Conservation (phyloP, 2,113 vertebrate species). For the Buteo buteo region DNA sequence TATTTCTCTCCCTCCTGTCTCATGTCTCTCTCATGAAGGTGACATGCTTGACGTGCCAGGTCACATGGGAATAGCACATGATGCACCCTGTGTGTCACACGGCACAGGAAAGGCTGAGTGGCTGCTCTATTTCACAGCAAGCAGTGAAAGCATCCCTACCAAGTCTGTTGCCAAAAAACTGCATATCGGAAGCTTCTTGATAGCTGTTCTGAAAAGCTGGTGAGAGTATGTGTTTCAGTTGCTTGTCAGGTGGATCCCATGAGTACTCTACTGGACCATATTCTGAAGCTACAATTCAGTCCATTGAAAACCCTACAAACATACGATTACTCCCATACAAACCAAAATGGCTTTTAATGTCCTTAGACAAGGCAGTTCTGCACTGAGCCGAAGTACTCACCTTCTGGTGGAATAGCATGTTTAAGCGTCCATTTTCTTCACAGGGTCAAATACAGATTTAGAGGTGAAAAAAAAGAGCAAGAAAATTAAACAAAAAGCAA, state of each 20-base stretch:
- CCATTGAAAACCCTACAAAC: not conserved
- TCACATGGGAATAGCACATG: slow-evolving; percentile 15
- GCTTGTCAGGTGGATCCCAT: not conserved
- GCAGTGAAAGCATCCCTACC: not conserved
- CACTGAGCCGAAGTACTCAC: not conserved
- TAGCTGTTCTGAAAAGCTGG: not conserved
- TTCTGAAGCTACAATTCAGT: not conserved
- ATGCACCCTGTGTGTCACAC: not conserved
- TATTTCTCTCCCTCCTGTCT: not conserved
- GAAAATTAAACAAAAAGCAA: not conserved
- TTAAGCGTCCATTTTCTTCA: not conserved
- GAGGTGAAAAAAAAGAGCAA: not conserved
- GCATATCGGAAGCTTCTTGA: not conserved
- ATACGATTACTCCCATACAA: not conserved
- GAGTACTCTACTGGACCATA: not conserved
- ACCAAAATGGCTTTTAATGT: not conserved
- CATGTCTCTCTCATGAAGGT: not conserved
- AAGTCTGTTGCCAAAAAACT: not conserved
- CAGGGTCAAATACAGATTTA: not conserved
- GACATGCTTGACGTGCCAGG: not conserved
- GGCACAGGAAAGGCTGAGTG: not conserved
- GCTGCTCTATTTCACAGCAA: not conserved
- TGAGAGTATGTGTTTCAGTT: not conserved
- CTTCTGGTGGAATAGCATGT: not conserved
- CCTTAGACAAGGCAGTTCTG: not conserved